Conservation (phyloP, 1,140 invertebrate species). For the Bactericera cockerelli region DNA sequence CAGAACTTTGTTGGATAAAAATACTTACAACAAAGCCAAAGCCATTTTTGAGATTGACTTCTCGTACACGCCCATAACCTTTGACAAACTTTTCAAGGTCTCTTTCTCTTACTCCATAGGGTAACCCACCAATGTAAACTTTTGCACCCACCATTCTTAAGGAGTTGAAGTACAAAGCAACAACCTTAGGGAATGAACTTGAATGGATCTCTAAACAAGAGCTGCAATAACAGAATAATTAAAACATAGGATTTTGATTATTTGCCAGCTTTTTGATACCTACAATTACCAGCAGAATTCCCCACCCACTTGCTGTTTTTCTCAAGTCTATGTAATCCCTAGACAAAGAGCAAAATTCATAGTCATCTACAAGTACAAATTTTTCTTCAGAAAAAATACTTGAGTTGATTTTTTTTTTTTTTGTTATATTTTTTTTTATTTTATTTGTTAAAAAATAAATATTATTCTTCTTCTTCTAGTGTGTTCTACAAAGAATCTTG, state of each 20-base stretch:
- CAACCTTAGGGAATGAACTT: neutral
- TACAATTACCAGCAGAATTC: constrained; percentile 62
- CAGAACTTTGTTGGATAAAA: no score
- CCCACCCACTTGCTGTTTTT: no score
- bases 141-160: constrained; percentile 70
- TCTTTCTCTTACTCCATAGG: constrained; percentile 84
- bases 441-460: no score
- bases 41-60: constrained; percentile 95
- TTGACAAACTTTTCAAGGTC: constrained; percentile 97
- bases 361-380: constrained; percentile 54
- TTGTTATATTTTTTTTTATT: no score
- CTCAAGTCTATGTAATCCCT: no score
- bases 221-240: neutral
- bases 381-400: constrained; percentile 62
- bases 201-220: neutral
- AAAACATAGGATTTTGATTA: no score
- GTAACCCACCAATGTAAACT: constrained; percentile 88
- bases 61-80: constrained; percentile 88
- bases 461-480: no score
- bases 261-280: no score
- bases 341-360: no score
- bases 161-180: constrained; percentile 26
- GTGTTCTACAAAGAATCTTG: no score
- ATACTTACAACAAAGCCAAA: constrained; percentile 95
- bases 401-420: constrained; percentile 27